Evolutionary conservation across 2,797 vertebrate species (phyloP).

Genomic region (Amniataba percoides): DNA sequence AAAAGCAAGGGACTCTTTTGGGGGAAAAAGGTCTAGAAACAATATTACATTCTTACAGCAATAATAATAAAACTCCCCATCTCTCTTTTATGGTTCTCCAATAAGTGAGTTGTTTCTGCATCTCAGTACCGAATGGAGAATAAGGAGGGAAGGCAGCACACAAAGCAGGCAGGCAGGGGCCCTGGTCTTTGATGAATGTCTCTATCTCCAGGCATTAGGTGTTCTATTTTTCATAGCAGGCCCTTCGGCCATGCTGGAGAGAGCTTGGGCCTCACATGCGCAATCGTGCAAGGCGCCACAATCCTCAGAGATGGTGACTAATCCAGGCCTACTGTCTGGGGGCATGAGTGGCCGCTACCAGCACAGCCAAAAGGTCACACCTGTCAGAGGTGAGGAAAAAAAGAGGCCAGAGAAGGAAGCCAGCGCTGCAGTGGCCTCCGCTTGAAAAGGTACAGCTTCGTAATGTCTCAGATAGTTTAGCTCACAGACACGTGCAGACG

Average conservation of each 20-base stretch:
- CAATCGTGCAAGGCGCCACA: slow-evolving; percentile 70
- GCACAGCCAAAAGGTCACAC: slow-evolving; percentile 83
- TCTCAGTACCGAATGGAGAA: slow-evolving; percentile 71
- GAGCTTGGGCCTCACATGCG: slow-evolving; percentile 73
- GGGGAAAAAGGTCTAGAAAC: slow-evolving; percentile 44
- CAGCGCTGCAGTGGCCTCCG: slow-evolving; percentile 46
- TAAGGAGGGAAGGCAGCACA: slow-evolving; percentile 67
- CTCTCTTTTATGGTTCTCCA: slow-evolving; percentile 76
- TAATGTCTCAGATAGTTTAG: slow-evolving; percentile 48
- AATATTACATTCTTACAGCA: slow-evolving; percentile 70
- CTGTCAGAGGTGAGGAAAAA: slow-evolving; percentile 75
- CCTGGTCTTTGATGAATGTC: slow-evolving; percentile 86
- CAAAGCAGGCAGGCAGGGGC: slow-evolving; percentile 72
- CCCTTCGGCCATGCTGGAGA: slow-evolving; percentile 77
- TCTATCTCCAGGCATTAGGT: slow-evolving; percentile 87
- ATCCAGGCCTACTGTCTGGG: slow-evolving; percentile 79
- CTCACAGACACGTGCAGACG: slow-evolving; percentile 21
- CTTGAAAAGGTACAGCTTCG: slow-evolving; percentile 52
- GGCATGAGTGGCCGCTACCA: slow-evolving; percentile 68
- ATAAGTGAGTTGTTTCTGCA: slow-evolving; percentile 81
- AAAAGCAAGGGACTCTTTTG: slow-evolving; percentile 47
- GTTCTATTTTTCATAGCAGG: slow-evolving; percentile 86
- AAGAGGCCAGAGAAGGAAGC: slow-evolving; percentile 60
- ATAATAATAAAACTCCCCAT: slow-evolving; percentile 77
- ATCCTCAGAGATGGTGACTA: slow-evolving; percentile 80